phyloP scores from a whole-genome alignment of 2,888 invertebrate species.

The Molanna angustata region DNA sequence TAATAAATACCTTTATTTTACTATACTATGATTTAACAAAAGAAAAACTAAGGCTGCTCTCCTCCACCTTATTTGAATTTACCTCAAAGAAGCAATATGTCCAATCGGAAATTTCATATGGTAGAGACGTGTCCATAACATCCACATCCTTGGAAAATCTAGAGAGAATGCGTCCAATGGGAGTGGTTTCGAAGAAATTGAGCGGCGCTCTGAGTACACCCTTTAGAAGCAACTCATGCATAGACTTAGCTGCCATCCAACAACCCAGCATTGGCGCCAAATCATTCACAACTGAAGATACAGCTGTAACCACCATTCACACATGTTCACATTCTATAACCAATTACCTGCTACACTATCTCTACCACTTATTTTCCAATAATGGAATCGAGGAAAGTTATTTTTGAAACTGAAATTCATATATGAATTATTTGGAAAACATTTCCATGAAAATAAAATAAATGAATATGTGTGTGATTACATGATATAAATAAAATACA shows the following conservation, averaged over 20 bases:
- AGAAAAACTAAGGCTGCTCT: too few species aligned
- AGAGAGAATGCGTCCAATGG: conserved; percentile 69
- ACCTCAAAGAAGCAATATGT: conserved; percentile 73
- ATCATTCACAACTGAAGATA: conserved; percentile 64
- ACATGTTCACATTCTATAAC: conserved; percentile 5
- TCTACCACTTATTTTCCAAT: too few species aligned
- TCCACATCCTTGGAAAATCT: conserved; percentile 76
- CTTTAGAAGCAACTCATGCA: conserved; percentile 59
- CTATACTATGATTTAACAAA: too few species aligned
- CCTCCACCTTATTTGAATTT: too few species aligned
- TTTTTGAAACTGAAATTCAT: too few species aligned
- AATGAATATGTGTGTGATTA: too few species aligned
- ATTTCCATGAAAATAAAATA: too few species aligned
- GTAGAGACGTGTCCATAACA: conserved; percentile 66
- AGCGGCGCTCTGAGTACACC: conserved; percentile 67
- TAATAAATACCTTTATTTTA: too few species aligned
- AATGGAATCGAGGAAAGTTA: too few species aligned
- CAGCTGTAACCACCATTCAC: conserved; percentile 60
- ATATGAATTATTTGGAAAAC: too few species aligned
- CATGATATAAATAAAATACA: too few species aligned
- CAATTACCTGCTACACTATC: too few species aligned
- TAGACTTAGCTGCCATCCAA: conserved; percentile 62
- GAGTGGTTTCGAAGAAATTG: conserved; percentile 77
- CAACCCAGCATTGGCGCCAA: conserved; percentile 67
- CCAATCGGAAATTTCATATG: conserved; percentile 64